Percentiles rank a stretch among this genome's conserved stretches.
Conservation (phyloP, 2,888 invertebrate genomes). For the Nemapogon koenigi region DNA sequence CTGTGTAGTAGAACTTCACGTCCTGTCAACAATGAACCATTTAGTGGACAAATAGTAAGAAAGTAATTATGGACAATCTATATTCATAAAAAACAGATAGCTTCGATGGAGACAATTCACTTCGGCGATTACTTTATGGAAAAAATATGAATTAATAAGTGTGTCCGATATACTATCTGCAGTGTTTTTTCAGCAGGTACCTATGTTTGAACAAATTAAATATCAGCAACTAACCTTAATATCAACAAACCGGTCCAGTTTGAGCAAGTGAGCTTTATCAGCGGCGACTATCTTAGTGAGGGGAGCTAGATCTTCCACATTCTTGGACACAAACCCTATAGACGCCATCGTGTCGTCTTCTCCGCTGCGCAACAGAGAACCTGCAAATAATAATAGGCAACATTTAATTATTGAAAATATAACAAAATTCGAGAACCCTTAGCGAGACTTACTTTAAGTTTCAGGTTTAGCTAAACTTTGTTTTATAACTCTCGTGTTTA, state of each 20-base stretch:
- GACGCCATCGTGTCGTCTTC: slow-evolving; percentile 79
- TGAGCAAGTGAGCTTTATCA: slow-evolving; percentile 54
- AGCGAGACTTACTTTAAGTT: too few species aligned
- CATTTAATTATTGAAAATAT: too few species aligned
- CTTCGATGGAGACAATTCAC: too few species aligned
- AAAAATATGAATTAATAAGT: neutral
- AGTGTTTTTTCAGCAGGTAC: too few species aligned
- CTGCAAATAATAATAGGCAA: slow-evolving; percentile 33
- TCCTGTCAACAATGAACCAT: slow-evolving; percentile 24
- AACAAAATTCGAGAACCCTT: too few species aligned
- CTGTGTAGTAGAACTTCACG: slow-evolving; percentile 71
- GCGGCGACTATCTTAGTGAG: slow-evolving; percentile 72
- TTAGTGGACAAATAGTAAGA: too few species aligned
- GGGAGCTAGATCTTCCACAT: slow-evolving; percentile 80
- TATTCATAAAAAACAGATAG: too few species aligned
- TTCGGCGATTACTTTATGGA: neutral
- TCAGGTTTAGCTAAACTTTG: too few species aligned
- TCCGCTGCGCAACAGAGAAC: slow-evolving; percentile 74
- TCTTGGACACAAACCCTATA: slow-evolving; percentile 82
- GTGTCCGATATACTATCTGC: too few species aligned
- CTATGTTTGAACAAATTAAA: slow-evolving; percentile 15
- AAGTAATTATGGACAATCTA: too few species aligned
- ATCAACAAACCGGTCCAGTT: slow-evolving; percentile 67
- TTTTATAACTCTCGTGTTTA: too few species aligned
- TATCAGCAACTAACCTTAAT: slow-evolving; percentile 41